phyloP scores from a whole-genome alignment of 2,888 invertebrate species.

The Ashinkailepas kermadecensis region DNA sequence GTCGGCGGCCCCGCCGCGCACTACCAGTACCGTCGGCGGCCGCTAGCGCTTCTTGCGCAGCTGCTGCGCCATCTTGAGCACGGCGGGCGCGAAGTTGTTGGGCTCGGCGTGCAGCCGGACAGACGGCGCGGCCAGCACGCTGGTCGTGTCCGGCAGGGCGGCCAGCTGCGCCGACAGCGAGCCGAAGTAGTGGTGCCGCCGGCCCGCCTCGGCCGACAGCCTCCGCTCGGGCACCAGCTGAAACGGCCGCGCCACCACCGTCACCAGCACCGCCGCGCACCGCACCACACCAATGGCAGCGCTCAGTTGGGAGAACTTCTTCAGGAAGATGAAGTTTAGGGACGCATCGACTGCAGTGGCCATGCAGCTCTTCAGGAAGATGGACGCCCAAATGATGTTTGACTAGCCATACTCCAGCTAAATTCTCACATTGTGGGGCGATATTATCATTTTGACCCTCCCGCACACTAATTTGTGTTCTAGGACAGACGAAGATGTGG shows the following conservation, averaged over 20 bases:
- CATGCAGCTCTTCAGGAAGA: too few species aligned
- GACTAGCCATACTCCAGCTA: too few species aligned
- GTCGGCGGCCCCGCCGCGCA: neutral
- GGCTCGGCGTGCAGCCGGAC: conserved; percentile 15
- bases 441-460: too few species aligned
- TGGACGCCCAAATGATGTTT: too few species aligned
- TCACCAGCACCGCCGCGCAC: neutral
- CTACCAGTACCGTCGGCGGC: neutral
- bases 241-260: conserved; percentile 25
- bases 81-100: conserved; percentile 16
- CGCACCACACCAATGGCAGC: too few species aligned
- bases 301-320: too few species aligned
- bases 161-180: conserved; percentile 67
- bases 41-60: conserved; percentile 9
- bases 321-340: too few species aligned
- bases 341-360: too few species aligned
- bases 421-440: too few species aligned
- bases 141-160: conserved; percentile 11
- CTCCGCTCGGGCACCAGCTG: conserved; percentile 79
- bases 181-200: conserved; percentile 82
- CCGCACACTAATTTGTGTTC: too few species aligned
- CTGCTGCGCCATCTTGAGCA: neutral
- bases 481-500: too few species aligned
- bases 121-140: neutral
- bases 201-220: conserved; percentile 76